Evolutionary conservation across 2,888 invertebrate species (phyloP), one percentile per base, ranked within the genome.

Genomic region (Calameuta filiformis): DNA sequence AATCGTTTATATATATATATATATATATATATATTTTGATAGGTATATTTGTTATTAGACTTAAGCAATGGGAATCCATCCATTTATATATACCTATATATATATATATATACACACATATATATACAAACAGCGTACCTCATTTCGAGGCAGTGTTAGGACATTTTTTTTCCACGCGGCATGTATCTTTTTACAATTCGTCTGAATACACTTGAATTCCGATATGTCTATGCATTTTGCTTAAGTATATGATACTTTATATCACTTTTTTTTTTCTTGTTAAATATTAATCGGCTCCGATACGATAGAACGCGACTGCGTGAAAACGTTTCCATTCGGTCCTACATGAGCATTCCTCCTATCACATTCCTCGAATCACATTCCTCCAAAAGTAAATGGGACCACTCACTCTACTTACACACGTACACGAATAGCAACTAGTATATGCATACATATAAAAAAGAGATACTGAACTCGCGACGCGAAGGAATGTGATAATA

Each of bases 21-120:
- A 79, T 68, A 75, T 71, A 79, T 73, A 79, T 75, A 85, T 88
- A 85, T 85, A 84, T 87, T 85, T 87, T 87, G 84, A 81, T 88
- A 88, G 79, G 83, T 79, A 84, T 84, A 86, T 85, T 84, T 88
- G 84, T 75, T 83, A 85, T 81, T 82, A 84, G 81, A 68, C n/a
- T 73, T 73, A 77, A 79, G 73, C 73, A 80, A 79, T 84, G 83
- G 84, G 84, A 86, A 86, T 85, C 85, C 86, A 84, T 85, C 83
- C 86, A 84, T 79, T 79, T 30, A 79, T 68, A 76, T 69, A 34
- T 71, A 30, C 12, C 31, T 71, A 71, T 31, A 71, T 15, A 33
- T 71, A 33, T 15, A 31, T 30, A 12, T 12, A 35, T 35, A 11
- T 9, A 35, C 11, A 37, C 37, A 4, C 12, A 12, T 37, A 37